Evolutionary conservation across 2,888 invertebrate species (phyloP), one percentile per base, ranked within the genome.

Genomic region (Myathropa florea): DNA sequence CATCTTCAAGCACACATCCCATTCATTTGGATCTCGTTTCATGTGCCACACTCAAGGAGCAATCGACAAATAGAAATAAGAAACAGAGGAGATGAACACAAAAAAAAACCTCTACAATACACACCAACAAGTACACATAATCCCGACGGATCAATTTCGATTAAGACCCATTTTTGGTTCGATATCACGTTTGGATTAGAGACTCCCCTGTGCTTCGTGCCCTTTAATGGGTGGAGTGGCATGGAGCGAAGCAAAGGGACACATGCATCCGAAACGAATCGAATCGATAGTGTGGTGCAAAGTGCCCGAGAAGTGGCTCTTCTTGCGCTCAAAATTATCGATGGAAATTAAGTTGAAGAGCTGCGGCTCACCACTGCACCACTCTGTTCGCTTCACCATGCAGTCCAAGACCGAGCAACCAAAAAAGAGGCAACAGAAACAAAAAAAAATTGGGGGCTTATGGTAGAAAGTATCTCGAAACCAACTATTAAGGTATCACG

Each of bases 131-230:
- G 72, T 76, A 81, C 76, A 79, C 79, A 85, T 82, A 85, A 83
- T 86, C 83, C 86, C 86, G 12, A 30, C 78, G 83, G 86, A 86
- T 86, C 86, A 83, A 86, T 86, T 86, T 83, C 83, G 86, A 83
- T 83, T 86, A 83, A 86, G 83, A 83, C 86, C 57, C 78, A 83
- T 86, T 86, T 86, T 68, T 70, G 86, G 83, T 86, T 78, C 86
- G 78, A 86, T 83, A 86, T 83, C 86, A 86, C 83, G 86, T 79
- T 75, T 73, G 86, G 86, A 83, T 86, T 86, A 83, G 78, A 78
- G 65, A 68, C 64, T 85, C 85, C 68, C 64, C 57, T 68, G 72
- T 84, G 75, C 57, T 84, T 71, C 64, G 67, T 33, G 67, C 64
- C 36, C 36, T 65, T 46, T 72, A 21, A 39, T 55, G 57, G 57